These are phyloP conservation scores for Plagiodera versicolora DNA, from an alignment of 2,888 invertebrate genomes.

Conservation along the genomic window DNA sequence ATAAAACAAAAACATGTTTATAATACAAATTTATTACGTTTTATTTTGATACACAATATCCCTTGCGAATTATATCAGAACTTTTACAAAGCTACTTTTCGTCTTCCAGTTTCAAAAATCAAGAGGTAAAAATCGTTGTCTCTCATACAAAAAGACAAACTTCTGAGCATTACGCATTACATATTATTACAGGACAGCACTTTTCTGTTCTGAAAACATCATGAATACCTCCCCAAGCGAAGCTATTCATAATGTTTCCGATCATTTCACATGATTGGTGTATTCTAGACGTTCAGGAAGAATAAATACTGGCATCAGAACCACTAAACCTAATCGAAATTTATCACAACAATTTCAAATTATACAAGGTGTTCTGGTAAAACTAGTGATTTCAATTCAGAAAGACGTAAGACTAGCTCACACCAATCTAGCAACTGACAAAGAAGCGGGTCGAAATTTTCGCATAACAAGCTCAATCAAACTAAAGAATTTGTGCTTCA, in stretches of 20 bases:
- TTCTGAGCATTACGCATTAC: constrained; percentile 53
- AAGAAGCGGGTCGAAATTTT: constrained; percentile 21
- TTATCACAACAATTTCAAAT: constrained; percentile 46
- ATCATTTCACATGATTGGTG: constrained; percentile 45
- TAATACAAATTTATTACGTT: constrained; percentile 70
- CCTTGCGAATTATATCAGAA: constrained; percentile 68
- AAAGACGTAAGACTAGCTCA: constrained; percentile 41
- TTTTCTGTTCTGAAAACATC: constrained; percentile 38
- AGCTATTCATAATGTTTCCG: constrained; percentile 21
- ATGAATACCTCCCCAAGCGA: constrained; percentile 11
- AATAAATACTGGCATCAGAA: constrained; percentile 40
- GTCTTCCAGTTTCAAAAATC: constrained; percentile 37
- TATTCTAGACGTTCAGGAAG: constrained; percentile 36
- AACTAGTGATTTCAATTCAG: constrained; percentile 44
- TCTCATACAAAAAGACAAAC: constrained; percentile 41
- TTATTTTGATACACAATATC: constrained; percentile 70
- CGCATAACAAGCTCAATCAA: constrained; percentile 7
- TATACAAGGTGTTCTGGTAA: constrained; percentile 36
- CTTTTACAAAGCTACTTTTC: constrained; percentile 68
- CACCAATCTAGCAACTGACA: constrained; percentile 42
- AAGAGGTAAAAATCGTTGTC: constrained; percentile 44
- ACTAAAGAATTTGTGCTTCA: constrained; percentile 31
- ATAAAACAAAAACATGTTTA: constrained; percentile 44
- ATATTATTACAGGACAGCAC: constrained; percentile 42
- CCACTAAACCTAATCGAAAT: constrained; percentile 40